Evolutionary conservation across 2,888 invertebrate genomes (phyloP).

Genomic region (Meta bourneti): DNA sequence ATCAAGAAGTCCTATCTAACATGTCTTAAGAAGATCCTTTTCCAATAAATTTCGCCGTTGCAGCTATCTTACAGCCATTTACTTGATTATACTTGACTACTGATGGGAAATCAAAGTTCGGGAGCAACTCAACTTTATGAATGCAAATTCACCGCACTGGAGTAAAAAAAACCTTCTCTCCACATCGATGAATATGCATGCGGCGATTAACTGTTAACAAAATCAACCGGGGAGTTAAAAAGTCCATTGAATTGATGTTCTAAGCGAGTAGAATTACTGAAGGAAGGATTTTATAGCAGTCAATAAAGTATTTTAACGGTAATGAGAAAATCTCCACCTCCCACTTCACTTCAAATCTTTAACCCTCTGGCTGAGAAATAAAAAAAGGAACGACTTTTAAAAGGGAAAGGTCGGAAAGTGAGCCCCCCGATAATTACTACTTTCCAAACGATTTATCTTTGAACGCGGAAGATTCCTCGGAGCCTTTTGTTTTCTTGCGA

Average conservation of each 20-base stretch:
- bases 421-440: slow-evolving; percentile 51
- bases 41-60: neutral
- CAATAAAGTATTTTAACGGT: slow-evolving; percentile 46
- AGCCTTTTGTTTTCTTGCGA: slow-evolving; percentile 51
- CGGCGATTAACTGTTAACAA: neutral
- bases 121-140: neutral
- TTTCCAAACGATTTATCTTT: slow-evolving; percentile 66
- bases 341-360: slow-evolving; percentile 24
- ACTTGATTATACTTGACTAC: neutral
- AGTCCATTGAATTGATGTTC: slow-evolving; percentile 7
- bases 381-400: slow-evolving; percentile 37
- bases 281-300: slow-evolving; percentile 24
- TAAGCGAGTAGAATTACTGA: slow-evolving; percentile 5
- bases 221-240: neutral
- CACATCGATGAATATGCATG: neutral
- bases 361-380: slow-evolving; percentile 20
- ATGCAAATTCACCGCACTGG: neutral
- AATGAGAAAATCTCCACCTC: slow-evolving; percentile 43
- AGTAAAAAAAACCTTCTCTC: neutral
- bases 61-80: neutral
- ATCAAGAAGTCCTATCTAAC: neutral
- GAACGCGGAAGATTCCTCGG: slow-evolving; percentile 38
- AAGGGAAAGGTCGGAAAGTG: slow-evolving; percentile 28
- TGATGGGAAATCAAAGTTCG: slow-evolving; percentile 4
- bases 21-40: neutral